phyloP scores from a whole-genome alignment of 2,113 vertebrate genomes.

The Collichthys lucidus region DNA sequence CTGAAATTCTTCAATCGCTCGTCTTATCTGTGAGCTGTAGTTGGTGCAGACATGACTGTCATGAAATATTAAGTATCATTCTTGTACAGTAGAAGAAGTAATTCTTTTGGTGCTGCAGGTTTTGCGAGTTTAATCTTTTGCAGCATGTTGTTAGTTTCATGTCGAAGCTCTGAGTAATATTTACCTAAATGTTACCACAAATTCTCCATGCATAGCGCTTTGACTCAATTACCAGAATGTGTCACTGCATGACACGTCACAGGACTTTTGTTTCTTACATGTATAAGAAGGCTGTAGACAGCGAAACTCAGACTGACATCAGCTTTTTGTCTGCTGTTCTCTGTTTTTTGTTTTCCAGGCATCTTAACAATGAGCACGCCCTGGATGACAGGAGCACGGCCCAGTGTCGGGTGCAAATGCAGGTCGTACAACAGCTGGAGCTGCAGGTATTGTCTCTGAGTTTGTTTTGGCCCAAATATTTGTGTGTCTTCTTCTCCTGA shows the following conservation, averaged over 20 bases:
- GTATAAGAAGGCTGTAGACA: slow-evolving; percentile 42
- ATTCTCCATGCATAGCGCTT: slow-evolving; percentile 12
- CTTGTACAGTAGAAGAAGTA: slow-evolving; percentile 49
- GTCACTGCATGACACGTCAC: slow-evolving; percentile 44
- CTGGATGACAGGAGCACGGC: slow-evolving; percentile 99
- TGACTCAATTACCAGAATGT: slow-evolving; percentile 29
- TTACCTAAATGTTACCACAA: slow-evolving; percentile 39
- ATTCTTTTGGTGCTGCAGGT: slow-evolving; percentile 45
- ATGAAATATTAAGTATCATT: slow-evolving; percentile 70
- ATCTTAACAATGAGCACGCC: slow-evolving; percentile 99
- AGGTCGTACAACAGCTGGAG: slow-evolving; percentile 99
- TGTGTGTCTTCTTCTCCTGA: slow-evolving; percentile 59
- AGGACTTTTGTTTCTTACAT: slow-evolving; percentile 52
- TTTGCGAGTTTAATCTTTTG: slow-evolving; percentile 34
- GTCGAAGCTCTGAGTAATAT: slow-evolving; percentile 14
- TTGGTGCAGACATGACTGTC: slow-evolving; percentile 57
- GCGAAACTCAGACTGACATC: slow-evolving; percentile 40
- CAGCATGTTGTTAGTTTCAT: slow-evolving; percentile 17
- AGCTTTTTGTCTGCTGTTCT: slow-evolving; percentile 22
- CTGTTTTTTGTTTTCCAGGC: slow-evolving; percentile 88
- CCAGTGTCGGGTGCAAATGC: slow-evolving; percentile 99
- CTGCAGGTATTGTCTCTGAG: slow-evolving; percentile 91
- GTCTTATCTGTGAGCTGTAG: slow-evolving; percentile 69
- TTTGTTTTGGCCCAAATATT: slow-evolving; percentile 73
- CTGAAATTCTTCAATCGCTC: slow-evolving; percentile 66